These are phyloP conservation scores for Megaleporinus macrocephalus DNA, from an alignment of 2,113 vertebrate genomes.

Conservation along the genomic window DNA sequence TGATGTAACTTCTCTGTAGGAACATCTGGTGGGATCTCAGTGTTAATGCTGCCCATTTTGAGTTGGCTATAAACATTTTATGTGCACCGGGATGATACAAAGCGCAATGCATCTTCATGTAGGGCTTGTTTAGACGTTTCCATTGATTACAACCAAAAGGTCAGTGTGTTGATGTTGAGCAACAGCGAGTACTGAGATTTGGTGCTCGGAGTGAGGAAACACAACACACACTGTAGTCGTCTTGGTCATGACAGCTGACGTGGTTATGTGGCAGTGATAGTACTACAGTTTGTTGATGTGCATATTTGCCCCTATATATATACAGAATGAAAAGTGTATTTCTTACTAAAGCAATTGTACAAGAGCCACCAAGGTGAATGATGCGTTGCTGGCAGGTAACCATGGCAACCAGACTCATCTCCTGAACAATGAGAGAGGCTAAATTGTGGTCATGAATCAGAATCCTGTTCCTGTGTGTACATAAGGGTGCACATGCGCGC, in stretches of 20 bases:
- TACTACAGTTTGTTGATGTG: slow-evolving; percentile 1
- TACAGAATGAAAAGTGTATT: slow-evolving; percentile 24
- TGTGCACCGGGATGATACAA: background rate
- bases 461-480: slow-evolving; percentile 34
- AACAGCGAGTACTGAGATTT: background rate
- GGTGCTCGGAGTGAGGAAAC: background rate
- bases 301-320: slow-evolving; percentile 6
- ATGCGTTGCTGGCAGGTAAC: slow-evolving; percentile 42
- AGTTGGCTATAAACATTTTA: background rate
- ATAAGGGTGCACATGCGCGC: slow-evolving; percentile 9
- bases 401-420: slow-evolving; percentile 41
- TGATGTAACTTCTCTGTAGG: too few species aligned
- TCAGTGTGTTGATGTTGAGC: background rate
- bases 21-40: too few species aligned
- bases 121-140: background rate
- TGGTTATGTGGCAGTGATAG: background rate
- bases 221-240: too few species aligned
- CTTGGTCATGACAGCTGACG: background rate
- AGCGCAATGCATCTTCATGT: background rate
- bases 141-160: background rate
- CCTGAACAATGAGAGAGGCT: slow-evolving; percentile 39
- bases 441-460: slow-evolving; percentile 50
- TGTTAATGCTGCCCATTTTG: background rate
- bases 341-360: slow-evolving; percentile 19
- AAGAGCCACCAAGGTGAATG: slow-evolving; percentile 47